Evolutionary conservation across 2,797 vertebrate species (phyloP), one percentile per base, ranked within the genome.

Genomic region (Sebastes iracundus): DNA sequence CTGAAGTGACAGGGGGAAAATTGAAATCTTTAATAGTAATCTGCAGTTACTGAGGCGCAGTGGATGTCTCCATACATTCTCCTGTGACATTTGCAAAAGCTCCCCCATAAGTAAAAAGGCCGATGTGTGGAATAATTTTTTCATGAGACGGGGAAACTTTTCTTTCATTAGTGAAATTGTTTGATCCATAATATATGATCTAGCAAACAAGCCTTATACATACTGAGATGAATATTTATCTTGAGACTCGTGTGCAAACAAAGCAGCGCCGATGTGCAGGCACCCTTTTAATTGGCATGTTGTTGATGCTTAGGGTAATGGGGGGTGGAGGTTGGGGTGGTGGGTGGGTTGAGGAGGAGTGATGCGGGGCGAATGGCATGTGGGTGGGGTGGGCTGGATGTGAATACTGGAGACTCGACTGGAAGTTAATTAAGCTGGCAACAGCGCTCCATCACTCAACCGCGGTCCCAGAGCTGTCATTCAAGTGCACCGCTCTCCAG

Each of bases 351-450:
- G 18, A 30, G 38, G 22, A 35, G 55, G 25, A 4, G 75, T 55
- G 56, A 32, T 78, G 74, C 35, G 6, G 64, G 56, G 62, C 28
- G 62, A 72, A 59, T 20, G 64, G 30, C n/a, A 11, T 38, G 68
- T 2, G 52, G 77, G 35, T 20, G 33, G 46, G 13, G 59, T 7
- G 33, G 35, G 67, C 80, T 81, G 86, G 76, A 83, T 81, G 75
- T 80, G 88, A 93, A 92, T 89, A 75, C 90, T 87, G 87, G 85
- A 83, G 90, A 91, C 88, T 91, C 66, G 76, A 88, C 92, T 93
- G 79, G 84, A 93, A 93, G 93, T 94, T 94, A 95, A 95, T 95
- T 95, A 95, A 93, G 88, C 89, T 55, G 73, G 88, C 90, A 87
- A 72, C 65, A 72, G 85, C 12, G 80, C 88, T 92, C 90, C 88